Evolutionary conservation across 2,797 vertebrate genomes (phyloP).

Genomic region (Emys orbicularis): DNA sequence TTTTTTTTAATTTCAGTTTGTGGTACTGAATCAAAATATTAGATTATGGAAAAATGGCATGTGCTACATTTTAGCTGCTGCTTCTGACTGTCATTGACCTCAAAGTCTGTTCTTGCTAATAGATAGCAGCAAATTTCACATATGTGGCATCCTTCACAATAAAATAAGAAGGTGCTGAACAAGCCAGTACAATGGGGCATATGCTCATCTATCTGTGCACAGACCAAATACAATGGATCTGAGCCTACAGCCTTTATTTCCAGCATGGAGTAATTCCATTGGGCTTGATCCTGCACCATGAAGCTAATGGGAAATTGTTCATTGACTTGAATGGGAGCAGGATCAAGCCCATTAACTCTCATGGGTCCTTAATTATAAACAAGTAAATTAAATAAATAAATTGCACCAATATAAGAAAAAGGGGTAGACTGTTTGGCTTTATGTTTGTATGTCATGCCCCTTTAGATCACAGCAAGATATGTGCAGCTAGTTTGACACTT

Average conservation of each 20-base stretch:
- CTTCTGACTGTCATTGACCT: background rate
- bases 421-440: background rate
- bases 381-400: background rate
- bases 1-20: slow-evolving; percentile 12
- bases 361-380: background rate
- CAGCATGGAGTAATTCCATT: background rate
- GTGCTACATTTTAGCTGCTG: background rate
- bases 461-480: background rate
- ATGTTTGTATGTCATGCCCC: background rate
- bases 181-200: background rate
- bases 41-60: background rate
- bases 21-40: background rate
- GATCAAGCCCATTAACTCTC: background rate
- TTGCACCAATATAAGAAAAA: background rate
- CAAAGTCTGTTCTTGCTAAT: background rate
- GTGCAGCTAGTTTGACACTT: background rate
- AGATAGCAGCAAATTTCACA: background rate
- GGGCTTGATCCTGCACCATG: background rate
- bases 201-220: background rate
- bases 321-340: background rate
- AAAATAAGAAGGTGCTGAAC: background rate
- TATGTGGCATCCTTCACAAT: background rate
- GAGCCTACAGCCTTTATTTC: background rate
- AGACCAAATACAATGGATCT: background rate
- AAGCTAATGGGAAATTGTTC: background rate